Percentiles rank a stretch among this genome's conserved stretches.
Conservation (phyloP, 2,888 invertebrate genomes). For the Lithophane ornitopus region DNA sequence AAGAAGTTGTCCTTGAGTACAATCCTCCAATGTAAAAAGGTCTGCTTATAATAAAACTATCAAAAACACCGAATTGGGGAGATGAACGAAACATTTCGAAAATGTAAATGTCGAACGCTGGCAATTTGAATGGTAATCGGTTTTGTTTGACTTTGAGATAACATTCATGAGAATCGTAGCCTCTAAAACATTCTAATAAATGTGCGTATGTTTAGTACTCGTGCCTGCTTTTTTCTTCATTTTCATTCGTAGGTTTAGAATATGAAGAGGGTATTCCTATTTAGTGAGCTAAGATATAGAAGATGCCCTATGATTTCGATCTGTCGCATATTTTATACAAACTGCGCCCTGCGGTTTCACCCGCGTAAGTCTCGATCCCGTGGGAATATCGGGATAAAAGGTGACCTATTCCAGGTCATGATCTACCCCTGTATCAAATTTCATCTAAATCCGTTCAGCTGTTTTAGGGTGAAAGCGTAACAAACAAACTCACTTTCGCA, state of each 20-base stretch:
- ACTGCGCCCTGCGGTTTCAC: too few species aligned
- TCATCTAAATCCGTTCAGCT: too few species aligned
- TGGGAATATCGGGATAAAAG: too few species aligned
- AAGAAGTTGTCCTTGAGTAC: not conserved
- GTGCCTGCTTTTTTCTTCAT: not conserved
- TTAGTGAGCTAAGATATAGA: not conserved
- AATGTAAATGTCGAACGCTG: slow-evolving; percentile 28
- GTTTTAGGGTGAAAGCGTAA: too few species aligned
- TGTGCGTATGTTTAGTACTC: not conserved
- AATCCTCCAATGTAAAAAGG: not conserved
- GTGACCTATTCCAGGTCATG: too few species aligned
- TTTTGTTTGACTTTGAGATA: slow-evolving; percentile 50
- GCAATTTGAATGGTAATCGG: slow-evolving; percentile 53
- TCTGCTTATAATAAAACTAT: slow-evolving; percentile 14
- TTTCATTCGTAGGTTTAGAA: not conserved
- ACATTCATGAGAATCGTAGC: slow-evolving; percentile 30
- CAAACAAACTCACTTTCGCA: too few species aligned
- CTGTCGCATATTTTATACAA: not conserved
- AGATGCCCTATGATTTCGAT: not conserved
- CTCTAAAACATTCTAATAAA: slow-evolving; percentile 19
- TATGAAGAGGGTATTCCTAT: too few species aligned
- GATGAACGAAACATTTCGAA: slow-evolving; percentile 25
- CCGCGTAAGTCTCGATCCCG: too few species aligned
- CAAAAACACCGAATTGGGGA: not conserved
- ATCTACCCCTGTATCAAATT: too few species aligned